phyloP scores from a whole-genome alignment of 92 coral and sea anemone species.

The Zoanthus sansibaricus region DNA sequence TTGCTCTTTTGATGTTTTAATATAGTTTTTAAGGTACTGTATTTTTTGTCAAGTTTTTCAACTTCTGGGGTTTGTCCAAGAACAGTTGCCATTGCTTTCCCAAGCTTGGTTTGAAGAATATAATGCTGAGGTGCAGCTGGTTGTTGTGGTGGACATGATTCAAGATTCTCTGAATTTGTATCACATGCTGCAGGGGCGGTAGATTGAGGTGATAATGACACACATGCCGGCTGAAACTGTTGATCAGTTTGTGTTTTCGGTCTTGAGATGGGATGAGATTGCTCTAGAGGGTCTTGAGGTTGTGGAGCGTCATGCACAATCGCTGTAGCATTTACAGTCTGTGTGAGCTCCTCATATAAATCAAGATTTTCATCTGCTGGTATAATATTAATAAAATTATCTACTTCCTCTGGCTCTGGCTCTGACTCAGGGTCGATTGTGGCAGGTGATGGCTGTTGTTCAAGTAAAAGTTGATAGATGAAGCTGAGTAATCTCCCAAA shows the following conservation, averaged over 20 bases:
- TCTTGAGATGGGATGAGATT: background rate
- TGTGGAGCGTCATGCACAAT: slow-evolving; percentile 23
- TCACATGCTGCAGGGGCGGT: slow-evolving; percentile 37
- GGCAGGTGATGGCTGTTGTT: background rate
- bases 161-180: background rate
- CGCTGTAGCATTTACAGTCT: background rate
- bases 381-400: background rate
- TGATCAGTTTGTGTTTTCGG: background rate
- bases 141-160: background rate
- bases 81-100: no score
- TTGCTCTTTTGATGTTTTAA: slow-evolving; percentile 14
- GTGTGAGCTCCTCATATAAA: slow-evolving; percentile 17
- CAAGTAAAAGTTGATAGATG: background rate
- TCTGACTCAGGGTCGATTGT: slow-evolving; percentile 6
- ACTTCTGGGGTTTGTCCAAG: no score
- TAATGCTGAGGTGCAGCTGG: slow-evolving; percentile 27
- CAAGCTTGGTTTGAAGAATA: background rate
- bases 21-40: slow-evolving; percentile 24
- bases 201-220: slow-evolving; percentile 17
- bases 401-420: background rate
- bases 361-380: slow-evolving; percentile 54
- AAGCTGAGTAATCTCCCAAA: slow-evolving; percentile 34
- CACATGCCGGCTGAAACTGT: slow-evolving; percentile 29
- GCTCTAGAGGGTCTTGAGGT: slow-evolving; percentile 19
- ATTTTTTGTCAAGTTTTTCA: no score